Conservation (phyloP, 30 jellyfish, hydroid and myxozoan genomes). For the Aurelia coerulea region DNA sequence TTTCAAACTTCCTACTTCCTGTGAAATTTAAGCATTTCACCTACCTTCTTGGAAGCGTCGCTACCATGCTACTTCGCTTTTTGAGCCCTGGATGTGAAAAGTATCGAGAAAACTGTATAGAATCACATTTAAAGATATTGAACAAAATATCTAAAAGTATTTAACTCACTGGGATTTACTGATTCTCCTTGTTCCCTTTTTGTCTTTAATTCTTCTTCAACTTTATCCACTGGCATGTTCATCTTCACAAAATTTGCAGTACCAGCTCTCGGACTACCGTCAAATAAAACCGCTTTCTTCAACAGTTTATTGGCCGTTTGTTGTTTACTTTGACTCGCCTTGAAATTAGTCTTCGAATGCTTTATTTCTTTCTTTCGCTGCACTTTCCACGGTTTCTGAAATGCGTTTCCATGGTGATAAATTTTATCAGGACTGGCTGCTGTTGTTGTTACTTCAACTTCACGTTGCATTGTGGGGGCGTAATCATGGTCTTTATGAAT, state of each 20-base stretch:
- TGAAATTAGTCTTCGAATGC: background rate
- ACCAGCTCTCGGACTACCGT: background rate
- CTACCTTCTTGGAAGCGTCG: too few relatives aligned
- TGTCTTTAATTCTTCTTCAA: slow-evolving; percentile 31
- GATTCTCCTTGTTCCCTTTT: slow-evolving; percentile 35
- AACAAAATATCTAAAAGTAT: background rate
- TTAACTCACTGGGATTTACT: slow-evolving; percentile 49
- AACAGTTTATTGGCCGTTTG: slow-evolving; percentile 34
- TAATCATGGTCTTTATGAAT: slow-evolving; percentile 58
- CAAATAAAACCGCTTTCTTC: slow-evolving; percentile 12
- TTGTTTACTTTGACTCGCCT: background rate
- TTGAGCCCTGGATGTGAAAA: too few relatives aligned
- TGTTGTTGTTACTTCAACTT: slow-evolving; percentile 43
- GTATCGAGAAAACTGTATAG: too few relatives aligned
- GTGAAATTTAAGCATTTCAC: too few relatives aligned
- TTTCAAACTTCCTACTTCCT: too few relatives aligned
- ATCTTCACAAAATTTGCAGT: slow-evolving; percentile 14
- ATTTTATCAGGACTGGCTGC: slow-evolving; percentile 35
- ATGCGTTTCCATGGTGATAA: background rate
- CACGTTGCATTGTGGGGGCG: slow-evolving; percentile 64
- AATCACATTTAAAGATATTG: too few relatives aligned
- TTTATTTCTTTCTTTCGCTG: background rate
- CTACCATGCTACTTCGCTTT: too few relatives aligned
- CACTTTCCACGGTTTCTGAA: background rate
- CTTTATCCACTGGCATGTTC: slow-evolving; percentile 41